Conservation (phyloP, 2,797 vertebrate genomes). For the Hydrophis major region DNA sequence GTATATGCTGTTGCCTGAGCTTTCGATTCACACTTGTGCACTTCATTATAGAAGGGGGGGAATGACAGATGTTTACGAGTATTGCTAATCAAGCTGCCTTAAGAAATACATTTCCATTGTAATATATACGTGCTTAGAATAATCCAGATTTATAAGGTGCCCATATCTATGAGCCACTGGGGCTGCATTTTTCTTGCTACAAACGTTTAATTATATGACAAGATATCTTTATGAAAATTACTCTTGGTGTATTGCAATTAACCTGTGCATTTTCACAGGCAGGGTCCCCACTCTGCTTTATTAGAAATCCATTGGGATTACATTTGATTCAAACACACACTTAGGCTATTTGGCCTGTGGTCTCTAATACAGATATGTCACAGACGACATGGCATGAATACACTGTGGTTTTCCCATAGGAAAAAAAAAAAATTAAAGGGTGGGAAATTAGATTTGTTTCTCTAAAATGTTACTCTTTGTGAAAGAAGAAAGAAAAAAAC, state of each 20-base stretch:
- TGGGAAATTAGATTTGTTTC: background rate
- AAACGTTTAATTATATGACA: conserved; percentile 5
- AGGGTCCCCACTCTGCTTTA: background rate
- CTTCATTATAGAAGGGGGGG: background rate
- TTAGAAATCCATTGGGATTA: background rate
- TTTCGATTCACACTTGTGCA: conserved; percentile 22
- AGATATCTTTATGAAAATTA: conserved; percentile 21
- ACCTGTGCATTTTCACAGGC: background rate
- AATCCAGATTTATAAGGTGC: conserved; percentile 30
- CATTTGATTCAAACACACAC: conserved; percentile 2
- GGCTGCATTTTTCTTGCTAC: conserved; percentile 2
- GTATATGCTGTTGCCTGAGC: background rate
- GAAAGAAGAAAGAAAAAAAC: background rate
- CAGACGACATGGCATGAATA: background rate
- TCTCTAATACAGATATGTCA: fast-evolving
- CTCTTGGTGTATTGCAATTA: conserved; percentile 11
- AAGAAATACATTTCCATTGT: conserved; percentile 22
- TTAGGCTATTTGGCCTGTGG: background rate
- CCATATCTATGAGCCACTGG: background rate
- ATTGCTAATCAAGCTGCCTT: background rate
- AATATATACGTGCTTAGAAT: conserved; percentile 5
- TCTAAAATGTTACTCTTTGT: background rate
- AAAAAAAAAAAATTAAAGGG: too few species aligned
- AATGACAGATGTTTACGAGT: background rate
- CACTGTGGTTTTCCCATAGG: background rate